Conservation (phyloP, 1,140 invertebrate genomes). For the Dendrolimus punctatus region DNA sequence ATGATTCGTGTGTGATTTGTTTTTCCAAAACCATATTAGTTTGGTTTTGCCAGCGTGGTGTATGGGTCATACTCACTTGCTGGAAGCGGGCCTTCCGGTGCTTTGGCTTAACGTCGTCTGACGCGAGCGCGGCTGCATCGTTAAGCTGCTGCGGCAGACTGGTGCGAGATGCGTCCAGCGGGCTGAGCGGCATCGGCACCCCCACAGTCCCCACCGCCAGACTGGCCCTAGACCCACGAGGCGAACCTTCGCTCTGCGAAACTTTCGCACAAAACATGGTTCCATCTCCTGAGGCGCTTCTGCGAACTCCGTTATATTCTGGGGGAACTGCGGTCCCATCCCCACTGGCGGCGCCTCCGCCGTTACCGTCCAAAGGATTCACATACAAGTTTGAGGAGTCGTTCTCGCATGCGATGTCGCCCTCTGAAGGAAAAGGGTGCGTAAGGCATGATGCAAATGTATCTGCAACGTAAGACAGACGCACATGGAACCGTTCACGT, state of each 20-base stretch:
- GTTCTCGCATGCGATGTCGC: constrained; percentile 82
- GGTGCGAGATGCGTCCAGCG: constrained; percentile 38
- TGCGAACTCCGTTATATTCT: constrained; percentile 75
- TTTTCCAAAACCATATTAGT: no score
- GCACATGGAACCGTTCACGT: constrained; percentile 56
- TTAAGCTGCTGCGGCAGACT: constrained; percentile 31
- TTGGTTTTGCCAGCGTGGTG: neutral
- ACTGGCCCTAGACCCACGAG: constrained; percentile 53
- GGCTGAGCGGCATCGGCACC: constrained; percentile 5
- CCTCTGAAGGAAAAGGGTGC: constrained; percentile 91
- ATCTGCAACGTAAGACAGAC: constrained; percentile 77
- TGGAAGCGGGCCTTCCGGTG: constrained; percentile 90
- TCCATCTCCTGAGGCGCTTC: constrained; percentile 85
- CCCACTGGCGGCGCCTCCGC: constrained; percentile 69
- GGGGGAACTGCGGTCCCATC: constrained; percentile 46
- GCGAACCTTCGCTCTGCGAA: constrained; percentile 60
- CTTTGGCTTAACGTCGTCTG: constrained; percentile 76
- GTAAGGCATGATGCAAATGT: constrained; percentile 97
- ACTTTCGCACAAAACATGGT: constrained; percentile 72
- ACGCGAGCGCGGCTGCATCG: constrained; percentile 48
- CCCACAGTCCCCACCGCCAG: constrained; percentile 18
- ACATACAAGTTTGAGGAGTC: constrained; percentile 90
- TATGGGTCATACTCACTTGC: constrained; percentile 72
- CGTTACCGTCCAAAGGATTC: constrained; percentile 86
- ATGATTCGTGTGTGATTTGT: no score